These are phyloP conservation scores for Chrysotoxum bicinctum DNA, from an alignment of 2,888 invertebrate genomes.

Conservation along the genomic window DNA sequence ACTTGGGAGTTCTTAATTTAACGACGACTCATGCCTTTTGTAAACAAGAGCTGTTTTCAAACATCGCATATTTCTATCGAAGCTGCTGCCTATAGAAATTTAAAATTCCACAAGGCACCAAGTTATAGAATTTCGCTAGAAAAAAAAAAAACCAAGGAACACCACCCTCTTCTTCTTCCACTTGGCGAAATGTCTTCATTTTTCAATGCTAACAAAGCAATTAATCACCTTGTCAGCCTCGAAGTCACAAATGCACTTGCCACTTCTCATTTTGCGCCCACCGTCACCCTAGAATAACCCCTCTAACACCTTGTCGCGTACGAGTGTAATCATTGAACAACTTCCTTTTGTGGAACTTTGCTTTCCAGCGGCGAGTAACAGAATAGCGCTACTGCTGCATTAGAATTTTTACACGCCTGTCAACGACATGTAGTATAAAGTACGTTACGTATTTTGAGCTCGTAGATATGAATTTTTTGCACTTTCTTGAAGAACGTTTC, in stretches of 20 bases:
- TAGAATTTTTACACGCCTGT: conserved; percentile 47
- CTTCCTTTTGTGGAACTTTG: conserved; percentile 37
- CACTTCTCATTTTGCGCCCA: conserved; percentile 12
- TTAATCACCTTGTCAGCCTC: conserved; percentile 61
- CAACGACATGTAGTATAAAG: conserved; percentile 10
- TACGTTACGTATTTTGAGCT: neutral
- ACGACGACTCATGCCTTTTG: neutral
- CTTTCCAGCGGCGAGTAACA: neutral
- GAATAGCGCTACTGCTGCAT: conserved; percentile 1
- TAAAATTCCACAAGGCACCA: conserved; percentile 47
- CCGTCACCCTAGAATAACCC: neutral
- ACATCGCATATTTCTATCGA: conserved; percentile 26
- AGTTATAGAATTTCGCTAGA: neutral
- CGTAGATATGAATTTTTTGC: conserved; percentile 27
- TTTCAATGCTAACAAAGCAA: conserved; percentile 70
- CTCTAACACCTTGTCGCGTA: neutral
- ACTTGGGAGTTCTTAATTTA: conserved; percentile 13
- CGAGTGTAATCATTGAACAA: conserved; percentile 9
- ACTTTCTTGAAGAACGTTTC: conserved; percentile 40
- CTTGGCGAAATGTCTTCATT: conserved; percentile 63
- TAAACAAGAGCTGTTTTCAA: neutral
- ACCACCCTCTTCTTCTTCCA: conserved; percentile 31
- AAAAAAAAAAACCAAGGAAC: neutral
- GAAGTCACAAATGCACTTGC: conserved; percentile 42
- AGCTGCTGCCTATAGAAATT: conserved; percentile 22